Percentiles rank a stretch among this genome's conserved stretches.
phyloP scores from a whole-genome alignment of 2,797 vertebrate genomes.

The Pteropus rufus region DNA sequence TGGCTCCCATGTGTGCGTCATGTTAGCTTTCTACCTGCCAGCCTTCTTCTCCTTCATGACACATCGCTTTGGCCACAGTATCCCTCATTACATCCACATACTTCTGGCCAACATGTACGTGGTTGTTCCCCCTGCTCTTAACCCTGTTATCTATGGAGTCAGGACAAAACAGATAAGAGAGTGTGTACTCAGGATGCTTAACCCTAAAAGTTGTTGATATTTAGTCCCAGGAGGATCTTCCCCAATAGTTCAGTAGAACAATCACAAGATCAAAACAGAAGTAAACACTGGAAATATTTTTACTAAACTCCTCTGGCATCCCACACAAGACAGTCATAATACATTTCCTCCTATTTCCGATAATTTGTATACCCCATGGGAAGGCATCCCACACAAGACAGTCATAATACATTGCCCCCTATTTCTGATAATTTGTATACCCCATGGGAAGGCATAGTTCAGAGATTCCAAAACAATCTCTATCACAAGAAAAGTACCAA shows the following conservation, averaged over 20 bases:
- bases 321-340: not conserved
- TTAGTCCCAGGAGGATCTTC: not conserved
- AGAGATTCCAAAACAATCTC: not conserved
- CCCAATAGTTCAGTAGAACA: not conserved
- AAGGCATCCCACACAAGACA: not conserved
- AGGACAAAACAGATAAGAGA: constrained; percentile 79
- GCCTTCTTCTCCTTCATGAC: constrained; percentile 65
- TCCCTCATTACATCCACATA: constrained; percentile 64
- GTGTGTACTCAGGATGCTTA: constrained; percentile 64
- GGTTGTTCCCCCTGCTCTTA: constrained; percentile 76
- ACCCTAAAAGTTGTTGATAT: constrained; percentile 7
- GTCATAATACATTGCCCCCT: not conserved
- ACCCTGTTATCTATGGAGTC: constrained; percentile 79
- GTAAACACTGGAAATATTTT: not conserved
- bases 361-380: not conserved
- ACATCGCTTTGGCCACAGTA: constrained; percentile 40
- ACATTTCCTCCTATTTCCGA: not conserved
- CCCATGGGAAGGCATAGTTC: not conserved
- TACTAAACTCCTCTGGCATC: not conserved
- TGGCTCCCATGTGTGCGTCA: constrained; percentile 69
- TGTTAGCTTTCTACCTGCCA: constrained; percentile 72
- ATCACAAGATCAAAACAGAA: not conserved
- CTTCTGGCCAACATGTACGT: constrained; percentile 75
- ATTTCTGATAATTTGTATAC: not conserved
- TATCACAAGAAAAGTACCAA: not conserved